Conservation (phyloP, 1,140 invertebrate genomes). For the Formica selysi region DNA sequence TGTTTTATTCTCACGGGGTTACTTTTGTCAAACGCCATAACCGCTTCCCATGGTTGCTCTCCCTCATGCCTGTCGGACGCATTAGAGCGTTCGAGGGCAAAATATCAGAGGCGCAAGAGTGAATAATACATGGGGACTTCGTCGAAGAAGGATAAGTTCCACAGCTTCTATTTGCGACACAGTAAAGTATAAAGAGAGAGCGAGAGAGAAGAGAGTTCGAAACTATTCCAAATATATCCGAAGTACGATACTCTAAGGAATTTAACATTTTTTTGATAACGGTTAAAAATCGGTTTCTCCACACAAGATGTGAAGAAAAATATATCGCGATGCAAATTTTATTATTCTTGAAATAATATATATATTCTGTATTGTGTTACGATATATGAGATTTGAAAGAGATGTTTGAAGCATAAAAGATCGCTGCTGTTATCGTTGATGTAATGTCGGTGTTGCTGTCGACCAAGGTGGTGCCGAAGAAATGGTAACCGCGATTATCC, state of each 20-base stretch:
- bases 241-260: background rate
- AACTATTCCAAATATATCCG: slow-evolving; percentile 9
- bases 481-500: background rate
- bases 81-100: slow-evolving; percentile 83
- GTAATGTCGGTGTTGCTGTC: slow-evolving; percentile 24
- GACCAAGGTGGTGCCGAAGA: background rate
- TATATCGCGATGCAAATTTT: background rate
- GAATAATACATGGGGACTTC: slow-evolving; percentile 82
- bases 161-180: slow-evolving; percentile 62
- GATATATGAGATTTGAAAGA: background rate
- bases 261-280: background rate
- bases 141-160: slow-evolving; percentile 76
- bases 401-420: background rate
- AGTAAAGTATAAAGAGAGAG: slow-evolving; percentile 73
- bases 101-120: slow-evolving; percentile 80
- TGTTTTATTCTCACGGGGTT: slow-evolving; percentile 62
- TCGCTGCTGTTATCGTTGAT: slow-evolving; percentile 6
- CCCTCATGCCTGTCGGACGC: slow-evolving; percentile 66
- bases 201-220: slow-evolving; percentile 51
- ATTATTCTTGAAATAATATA: background rate
- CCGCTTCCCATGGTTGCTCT: slow-evolving; percentile 24
- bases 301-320: background rate
- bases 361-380: background rate
- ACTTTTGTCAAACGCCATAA: slow-evolving; percentile 79
- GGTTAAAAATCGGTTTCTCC: background rate